phyloP scores from a whole-genome alignment of 2,888 invertebrate species.

The Argyresthia goedartella region DNA sequence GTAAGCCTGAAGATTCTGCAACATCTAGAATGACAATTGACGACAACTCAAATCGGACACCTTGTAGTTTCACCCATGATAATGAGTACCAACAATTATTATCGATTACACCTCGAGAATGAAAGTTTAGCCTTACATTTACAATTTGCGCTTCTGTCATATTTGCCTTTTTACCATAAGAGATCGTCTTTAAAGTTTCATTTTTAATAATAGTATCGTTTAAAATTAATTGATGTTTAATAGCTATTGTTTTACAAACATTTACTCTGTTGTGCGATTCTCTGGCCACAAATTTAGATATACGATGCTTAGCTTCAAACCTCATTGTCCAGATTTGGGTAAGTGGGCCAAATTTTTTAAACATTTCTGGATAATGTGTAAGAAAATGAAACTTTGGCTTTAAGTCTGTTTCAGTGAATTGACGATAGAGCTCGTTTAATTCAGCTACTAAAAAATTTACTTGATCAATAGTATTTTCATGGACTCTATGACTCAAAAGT shows the following conservation, averaged over 20 bases:
- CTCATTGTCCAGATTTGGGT: conserved; percentile 5
- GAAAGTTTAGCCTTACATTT: too few relatives aligned
- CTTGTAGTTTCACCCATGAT: neutral
- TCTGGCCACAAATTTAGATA: neutral
- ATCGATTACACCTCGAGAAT: too few relatives aligned
- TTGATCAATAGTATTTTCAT: neutral
- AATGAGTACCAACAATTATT: neutral
- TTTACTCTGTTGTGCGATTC: neutral
- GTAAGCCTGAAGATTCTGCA: neutral
- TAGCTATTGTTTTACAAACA: neutral
- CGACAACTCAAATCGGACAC: neutral
- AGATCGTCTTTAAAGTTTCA: neutral
- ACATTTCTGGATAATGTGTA: conserved; percentile 2
- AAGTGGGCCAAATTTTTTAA: conserved; percentile 4
- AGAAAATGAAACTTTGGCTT: conserved; percentile 4
- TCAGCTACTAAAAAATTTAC: neutral
- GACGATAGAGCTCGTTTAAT: neutral
- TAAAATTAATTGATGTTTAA: neutral
- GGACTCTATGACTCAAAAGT: neutral
- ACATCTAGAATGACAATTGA: neutral
- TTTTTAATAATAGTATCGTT: neutral
- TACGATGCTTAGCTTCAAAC: conserved; percentile 6
- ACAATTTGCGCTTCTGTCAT: too few relatives aligned
- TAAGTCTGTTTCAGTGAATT: neutral
- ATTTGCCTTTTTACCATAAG: neutral